Evolutionary conservation across 2,888 invertebrate genomes (phyloP).

Genomic region (Craniophora ligustri): DNA sequence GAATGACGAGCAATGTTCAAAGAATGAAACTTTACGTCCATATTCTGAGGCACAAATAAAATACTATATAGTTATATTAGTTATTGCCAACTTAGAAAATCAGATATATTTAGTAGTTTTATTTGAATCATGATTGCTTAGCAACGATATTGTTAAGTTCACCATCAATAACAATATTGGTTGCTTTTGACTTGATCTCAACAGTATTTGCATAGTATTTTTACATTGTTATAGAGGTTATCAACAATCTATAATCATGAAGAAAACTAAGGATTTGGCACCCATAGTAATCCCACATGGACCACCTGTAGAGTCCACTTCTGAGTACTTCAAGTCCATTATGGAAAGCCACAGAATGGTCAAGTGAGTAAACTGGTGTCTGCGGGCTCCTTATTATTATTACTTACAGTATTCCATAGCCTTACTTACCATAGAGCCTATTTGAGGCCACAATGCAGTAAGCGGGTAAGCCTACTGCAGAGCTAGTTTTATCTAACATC

Average conservation of each 20-base stretch:
- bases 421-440: too few species aligned
- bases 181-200: conserved; percentile 2
- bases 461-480: too few species aligned
- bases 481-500: too few species aligned
- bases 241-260: conserved; percentile 60
- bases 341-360: conserved; percentile 82
- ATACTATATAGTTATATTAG: background rate
- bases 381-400: too few species aligned
- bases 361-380: conserved; percentile 73
- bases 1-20: too few species aligned
- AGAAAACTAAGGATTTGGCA: conserved; percentile 80
- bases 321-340: conserved; percentile 87
- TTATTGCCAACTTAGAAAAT: background rate
- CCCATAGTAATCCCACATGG: conserved; percentile 85
- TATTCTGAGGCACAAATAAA: too few species aligned
- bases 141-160: conserved; percentile 35
- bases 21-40: too few species aligned
- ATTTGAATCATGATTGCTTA: conserved; percentile 39
- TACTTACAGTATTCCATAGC: too few species aligned
- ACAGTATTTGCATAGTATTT: conserved; percentile 15
- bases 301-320: conserved; percentile 83
- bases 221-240: conserved; percentile 28
- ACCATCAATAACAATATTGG: too few species aligned
- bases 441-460: too few species aligned
- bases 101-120: conserved; percentile 12